phyloP scores from a whole-genome alignment of 2,888 invertebrate species.

The Macrophya annulata region DNA sequence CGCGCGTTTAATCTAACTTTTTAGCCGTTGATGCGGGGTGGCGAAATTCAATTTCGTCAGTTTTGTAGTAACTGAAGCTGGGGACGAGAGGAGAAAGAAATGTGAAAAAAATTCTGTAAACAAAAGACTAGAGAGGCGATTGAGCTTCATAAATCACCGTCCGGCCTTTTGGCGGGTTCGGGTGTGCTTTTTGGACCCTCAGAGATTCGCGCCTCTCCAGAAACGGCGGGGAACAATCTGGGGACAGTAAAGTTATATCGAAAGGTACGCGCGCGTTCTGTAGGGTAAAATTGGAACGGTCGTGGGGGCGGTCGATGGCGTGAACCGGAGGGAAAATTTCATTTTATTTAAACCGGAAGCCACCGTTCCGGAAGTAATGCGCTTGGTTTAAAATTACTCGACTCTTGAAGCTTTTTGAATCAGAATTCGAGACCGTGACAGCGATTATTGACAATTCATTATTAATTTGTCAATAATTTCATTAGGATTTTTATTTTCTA shows the following conservation, averaged over 20 bases:
- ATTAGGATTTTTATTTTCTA: not conserved
- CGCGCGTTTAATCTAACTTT: not conserved
- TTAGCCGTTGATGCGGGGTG: not conserved
- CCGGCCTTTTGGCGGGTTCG: not conserved
- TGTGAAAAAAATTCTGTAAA: slow-evolving; percentile 22
- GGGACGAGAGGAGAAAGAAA: not conserved
- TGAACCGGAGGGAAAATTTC: slow-evolving; percentile 34
- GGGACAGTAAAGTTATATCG: slow-evolving; percentile 22
- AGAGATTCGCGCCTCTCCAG: not conserved
- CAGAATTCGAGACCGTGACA: not conserved
- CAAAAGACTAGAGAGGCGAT: slow-evolving; percentile 20
- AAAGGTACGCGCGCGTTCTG: not conserved
- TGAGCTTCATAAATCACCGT: slow-evolving; percentile 23
- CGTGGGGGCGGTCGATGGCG: not conserved
- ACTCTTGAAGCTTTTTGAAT: not conserved
- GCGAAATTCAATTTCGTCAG: slow-evolving; percentile 5
- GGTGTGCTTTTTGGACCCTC: slow-evolving; percentile 22
- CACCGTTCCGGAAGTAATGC: slow-evolving; percentile 21
- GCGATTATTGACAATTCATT: not conserved
- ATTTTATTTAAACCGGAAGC: slow-evolving; percentile 29
- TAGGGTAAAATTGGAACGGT: slow-evolving; percentile 7
- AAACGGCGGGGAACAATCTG: not conserved
- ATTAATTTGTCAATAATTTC: not conserved
- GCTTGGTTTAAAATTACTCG: slow-evolving; percentile 13
- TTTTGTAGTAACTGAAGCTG: not conserved